Conservation (phyloP, 2,113 vertebrate species). For the Colinus virginianus region DNA sequence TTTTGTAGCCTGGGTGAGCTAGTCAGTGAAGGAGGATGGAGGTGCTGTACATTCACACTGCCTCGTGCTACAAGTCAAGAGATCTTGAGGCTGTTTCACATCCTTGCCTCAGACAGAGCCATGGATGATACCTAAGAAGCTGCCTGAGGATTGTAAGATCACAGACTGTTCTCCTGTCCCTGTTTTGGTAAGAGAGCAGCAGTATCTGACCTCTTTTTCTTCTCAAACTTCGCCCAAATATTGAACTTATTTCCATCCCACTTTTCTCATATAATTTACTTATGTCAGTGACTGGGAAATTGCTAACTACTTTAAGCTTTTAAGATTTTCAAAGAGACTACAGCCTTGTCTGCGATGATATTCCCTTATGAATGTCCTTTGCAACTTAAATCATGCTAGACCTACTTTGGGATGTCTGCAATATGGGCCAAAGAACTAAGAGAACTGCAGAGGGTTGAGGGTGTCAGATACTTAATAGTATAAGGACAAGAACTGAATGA, state of each 20-base stretch:
- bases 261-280: slow-evolving; percentile 60
- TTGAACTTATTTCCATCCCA: neutral
- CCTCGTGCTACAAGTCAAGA: neutral
- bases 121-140: neutral
- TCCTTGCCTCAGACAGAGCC: neutral
- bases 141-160: neutral
- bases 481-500: neutral
- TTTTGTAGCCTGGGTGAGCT: neutral
- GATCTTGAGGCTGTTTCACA: neutral
- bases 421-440: slow-evolving; percentile 27
- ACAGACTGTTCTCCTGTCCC: neutral
- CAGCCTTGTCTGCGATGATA: neutral
- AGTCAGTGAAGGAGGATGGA: neutral
- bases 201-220: slow-evolving; percentile 19
- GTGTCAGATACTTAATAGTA: neutral
- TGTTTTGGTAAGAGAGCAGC: neutral
- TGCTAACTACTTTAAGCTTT: slow-evolving; percentile 48
- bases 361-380: slow-evolving; percentile 41
- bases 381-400: slow-evolving; percentile 23
- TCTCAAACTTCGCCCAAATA: neutral
- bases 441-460: neutral
- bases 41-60: neutral
- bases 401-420: slow-evolving; percentile 40
- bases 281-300: slow-evolving; percentile 38
- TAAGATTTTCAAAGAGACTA: slow-evolving; percentile 12